phyloP scores from a whole-genome alignment of 1,140 invertebrate species.

The Brachionus angularis region DNA sequence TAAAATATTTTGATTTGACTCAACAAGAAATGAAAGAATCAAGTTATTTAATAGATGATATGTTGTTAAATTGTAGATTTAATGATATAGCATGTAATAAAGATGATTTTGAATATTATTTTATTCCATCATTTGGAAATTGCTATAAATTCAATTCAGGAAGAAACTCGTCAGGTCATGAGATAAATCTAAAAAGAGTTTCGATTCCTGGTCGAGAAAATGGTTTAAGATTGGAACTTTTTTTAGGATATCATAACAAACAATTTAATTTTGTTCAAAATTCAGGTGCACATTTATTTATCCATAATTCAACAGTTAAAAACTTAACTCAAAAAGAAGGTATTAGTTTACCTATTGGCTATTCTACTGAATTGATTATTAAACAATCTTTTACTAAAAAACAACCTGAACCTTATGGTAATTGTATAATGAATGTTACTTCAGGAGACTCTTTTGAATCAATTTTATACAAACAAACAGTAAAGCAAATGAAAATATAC shows the following conservation, averaged over 20 bases:
- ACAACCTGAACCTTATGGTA: neutral
- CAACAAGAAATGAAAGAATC: neutral
- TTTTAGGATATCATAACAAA: neutral
- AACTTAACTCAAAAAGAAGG: no score
- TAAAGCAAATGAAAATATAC: neutral
- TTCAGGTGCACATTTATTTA: neutral
- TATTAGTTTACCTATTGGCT: neutral
- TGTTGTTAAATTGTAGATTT: neutral
- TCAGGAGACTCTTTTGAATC: neutral
- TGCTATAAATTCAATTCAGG: slow-evolving; percentile 24
- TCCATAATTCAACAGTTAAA: neutral
- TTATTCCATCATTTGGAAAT: neutral
- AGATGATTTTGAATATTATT: neutral
- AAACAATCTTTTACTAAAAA: neutral
- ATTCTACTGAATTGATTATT: neutral
- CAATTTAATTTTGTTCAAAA: neutral
- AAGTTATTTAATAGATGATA: neutral
- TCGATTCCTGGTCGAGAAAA: neutral
- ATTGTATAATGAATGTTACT: neutral
- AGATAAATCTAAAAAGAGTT: neutral
- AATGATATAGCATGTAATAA: neutral
- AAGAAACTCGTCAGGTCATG: neutral
- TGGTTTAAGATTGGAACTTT: neutral
- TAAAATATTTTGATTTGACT: neutral
- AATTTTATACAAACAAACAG: neutral